A percentile compares a stretch with the other conserved stretches of the same genome.
Evolutionary conservation across 2,888 invertebrate species (phyloP).

Genomic region (Hyalella azteca): DNA sequence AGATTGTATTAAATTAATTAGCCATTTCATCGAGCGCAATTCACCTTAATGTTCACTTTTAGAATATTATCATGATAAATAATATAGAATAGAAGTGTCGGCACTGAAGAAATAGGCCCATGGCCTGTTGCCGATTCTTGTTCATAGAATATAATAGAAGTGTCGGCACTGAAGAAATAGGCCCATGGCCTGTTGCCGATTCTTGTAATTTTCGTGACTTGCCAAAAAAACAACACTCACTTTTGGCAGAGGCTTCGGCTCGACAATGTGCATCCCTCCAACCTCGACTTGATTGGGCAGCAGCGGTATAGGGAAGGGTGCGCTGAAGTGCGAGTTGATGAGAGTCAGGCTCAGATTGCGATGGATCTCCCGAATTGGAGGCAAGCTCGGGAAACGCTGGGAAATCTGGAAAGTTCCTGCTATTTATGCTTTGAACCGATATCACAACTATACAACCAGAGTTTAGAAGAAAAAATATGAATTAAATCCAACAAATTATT

Average conservation of each 20-base stretch:
- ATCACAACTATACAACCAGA: no score
- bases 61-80: no score
- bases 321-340: conserved; percentile 66
- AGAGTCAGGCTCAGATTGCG: conserved; percentile 65
- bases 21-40: no score
- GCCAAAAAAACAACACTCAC: conserved; percentile 50
- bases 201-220: background rate
- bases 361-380: conserved; percentile 61
- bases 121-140: background rate
- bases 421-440: no score
- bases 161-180: background rate
- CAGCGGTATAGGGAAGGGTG: conserved; percentile 67
- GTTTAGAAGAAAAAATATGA: no score
- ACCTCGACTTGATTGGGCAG: conserved; percentile 71
- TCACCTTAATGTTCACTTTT: no score
- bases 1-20: no score
- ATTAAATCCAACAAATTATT: no score
- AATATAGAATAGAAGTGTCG: background rate
- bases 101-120: background rate
- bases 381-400: conserved; percentile 50
- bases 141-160: background rate
- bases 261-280: conserved; percentile 70
- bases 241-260: conserved; percentile 59
- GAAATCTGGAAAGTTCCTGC: conserved; percentile 47
- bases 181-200: background rate